Percentiles rank a stretch among this genome's conserved stretches.
phyloP scores from a whole-genome alignment of 2,797 vertebrate species.

The Australoheros facetus region DNA sequence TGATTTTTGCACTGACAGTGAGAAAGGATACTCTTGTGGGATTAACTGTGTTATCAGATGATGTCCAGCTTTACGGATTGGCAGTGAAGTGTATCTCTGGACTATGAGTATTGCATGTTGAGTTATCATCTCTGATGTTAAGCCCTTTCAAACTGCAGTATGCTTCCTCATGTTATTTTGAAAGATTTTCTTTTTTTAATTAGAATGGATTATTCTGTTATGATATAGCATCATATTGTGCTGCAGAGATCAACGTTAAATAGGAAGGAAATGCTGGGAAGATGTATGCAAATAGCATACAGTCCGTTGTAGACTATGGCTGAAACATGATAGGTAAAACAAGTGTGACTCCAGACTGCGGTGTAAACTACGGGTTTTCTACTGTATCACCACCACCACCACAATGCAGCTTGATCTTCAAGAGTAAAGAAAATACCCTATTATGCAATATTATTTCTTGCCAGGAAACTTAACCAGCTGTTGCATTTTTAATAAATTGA shows the following conservation, averaged over 20 bases:
- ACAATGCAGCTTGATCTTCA: slow-evolving; percentile 50
- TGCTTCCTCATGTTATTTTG: slow-evolving; percentile 2
- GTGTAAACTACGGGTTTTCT: slow-evolving; percentile 53
- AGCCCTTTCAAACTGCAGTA: not conserved
- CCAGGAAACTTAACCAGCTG: slow-evolving; percentile 65
- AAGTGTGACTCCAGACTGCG: slow-evolving; percentile 51
- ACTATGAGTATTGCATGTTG: slow-evolving; percentile 16
- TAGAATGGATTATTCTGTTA: slow-evolving; percentile 9
- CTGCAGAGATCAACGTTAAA: slow-evolving; percentile 12
- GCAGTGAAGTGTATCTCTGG: slow-evolving; percentile 37
- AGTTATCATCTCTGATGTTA: slow-evolving; percentile 13
- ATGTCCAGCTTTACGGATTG: slow-evolving; percentile 33
- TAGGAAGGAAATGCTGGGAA: slow-evolving; percentile 13
- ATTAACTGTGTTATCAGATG: slow-evolving; percentile 48
- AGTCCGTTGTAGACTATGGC: slow-evolving; percentile 53
- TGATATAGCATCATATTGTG: slow-evolving; percentile 9
- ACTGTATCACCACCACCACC: slow-evolving; percentile 59
- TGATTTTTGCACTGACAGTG: slow-evolving; percentile 23
- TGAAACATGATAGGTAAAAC: slow-evolving; percentile 53
- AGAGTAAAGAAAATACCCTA: slow-evolving; percentile 43
- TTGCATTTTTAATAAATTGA: slow-evolving; percentile 61
- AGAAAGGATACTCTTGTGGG: slow-evolving; percentile 14
- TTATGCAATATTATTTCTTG: slow-evolving; percentile 61
- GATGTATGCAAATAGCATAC: slow-evolving; percentile 38
- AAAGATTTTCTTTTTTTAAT: not conserved